Base-by-base conservation (phyloP, 1,140 invertebrate genomes). In the Drosophila asahinai region DNA sequence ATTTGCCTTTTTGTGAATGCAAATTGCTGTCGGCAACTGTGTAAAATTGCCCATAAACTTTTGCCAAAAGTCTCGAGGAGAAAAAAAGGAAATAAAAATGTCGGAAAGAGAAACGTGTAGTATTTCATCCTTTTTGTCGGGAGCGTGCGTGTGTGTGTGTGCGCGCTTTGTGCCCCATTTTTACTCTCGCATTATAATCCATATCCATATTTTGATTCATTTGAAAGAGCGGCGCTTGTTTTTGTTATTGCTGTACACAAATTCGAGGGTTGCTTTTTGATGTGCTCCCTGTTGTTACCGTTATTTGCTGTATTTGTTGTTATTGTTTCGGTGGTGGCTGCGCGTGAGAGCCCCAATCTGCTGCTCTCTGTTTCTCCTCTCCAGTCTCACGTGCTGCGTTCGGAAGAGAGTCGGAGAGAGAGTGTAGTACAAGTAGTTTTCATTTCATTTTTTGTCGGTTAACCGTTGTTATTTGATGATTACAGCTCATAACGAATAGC, bases 181-280 rank as follows among this genome's bases (percentile, higher is more conserved):
- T 87, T 90, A 71, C 66, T 79, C 76, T 79, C 71, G 40, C 47
- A 87, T 84, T 75, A 81, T 84, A 87, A 90, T 89, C 86, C 84
- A 87, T 87, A 87, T 80, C 83, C 81, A 90, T 84, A 89, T 86
- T 86, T 87, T 87, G 84, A 87, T 87, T 87, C 78, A 81, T 82
- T 55, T 68, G 70, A 47, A 40, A 68, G 70, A 66, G 67, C 68
- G 47, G 52, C 57, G 82, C 71, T 67, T 86, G 77, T 80, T 89
- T 78, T 83, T 80, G 57, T 89, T 78, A 89, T 89, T 82, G 72
- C 81, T 83, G 80, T 79, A 71, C 75, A 71, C 49, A 63, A 71
- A 63, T 60, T 79, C 19, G 52, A 80, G 77, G 77, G 77, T 80
- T 80, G 77, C 67, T 79, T 79, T 80, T 73, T 74, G 68, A 73